Base-by-base conservation (phyloP, 2,888 invertebrate genomes). In the Fragum whitleyi region DNA sequence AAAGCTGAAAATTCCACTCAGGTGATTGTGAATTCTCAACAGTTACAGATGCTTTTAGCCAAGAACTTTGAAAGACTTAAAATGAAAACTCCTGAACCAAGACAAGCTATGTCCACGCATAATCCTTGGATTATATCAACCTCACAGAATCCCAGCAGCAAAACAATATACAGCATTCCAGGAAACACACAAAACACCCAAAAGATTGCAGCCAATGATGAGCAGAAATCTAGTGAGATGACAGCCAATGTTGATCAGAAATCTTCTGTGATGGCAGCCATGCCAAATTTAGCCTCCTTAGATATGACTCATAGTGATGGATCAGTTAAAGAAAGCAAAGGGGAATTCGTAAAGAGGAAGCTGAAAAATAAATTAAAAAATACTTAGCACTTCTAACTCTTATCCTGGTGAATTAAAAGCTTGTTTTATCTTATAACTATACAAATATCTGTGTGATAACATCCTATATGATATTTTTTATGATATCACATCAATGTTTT, bases 291-390 rank as follows among this genome's bases (percentile, higher is more conserved):
- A 32, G 29, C 28, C 7, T 32, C 32, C 0, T 32, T 61, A 29
- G 61, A 61, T 3, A n/a, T 61, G 19, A 61, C 61, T 2, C 14
- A 61, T 29, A 32, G 19, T 29, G 32, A 61, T 61, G 61, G 61
- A n/a, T 61, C 32, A 2, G 29, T 32, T 16, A 61, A 32, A 29
- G 61, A 61, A n/a, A 32, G 28, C 3, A n/a, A 11, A 5, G 14
- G 14, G 16, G 61, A 61, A 61, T n/a, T 1, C 7, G 1, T 61
- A 14, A 61, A 61, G 32, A 3, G 32, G 1, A 16, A 16, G 19
- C 32, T 61, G n/a, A 61, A 32, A 32, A 2, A 2, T 14, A 61
- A 61, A 16, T 1, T 61, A n/a, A 61, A 59, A 2, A 26, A 28
- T 26, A 53, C n/a, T 21, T 53, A 3, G 3, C 7, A 1, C 53